These are phyloP conservation scores for Campylorhamphus procurvoides DNA, from an alignment of 2,113 vertebrate species.

Conservation along the genomic window DNA sequence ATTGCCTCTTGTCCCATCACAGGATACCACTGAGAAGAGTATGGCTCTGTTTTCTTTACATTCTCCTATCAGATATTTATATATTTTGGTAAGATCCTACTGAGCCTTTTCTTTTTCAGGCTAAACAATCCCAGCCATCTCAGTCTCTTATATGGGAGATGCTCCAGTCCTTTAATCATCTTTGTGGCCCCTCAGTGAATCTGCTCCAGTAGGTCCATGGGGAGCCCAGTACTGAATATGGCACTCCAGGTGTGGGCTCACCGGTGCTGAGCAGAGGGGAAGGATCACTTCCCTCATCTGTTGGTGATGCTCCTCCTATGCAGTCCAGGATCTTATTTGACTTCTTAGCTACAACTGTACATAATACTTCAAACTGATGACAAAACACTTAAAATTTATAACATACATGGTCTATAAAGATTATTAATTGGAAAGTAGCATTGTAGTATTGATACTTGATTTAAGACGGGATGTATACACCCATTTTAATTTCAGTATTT, in stretches of 20 bases:
- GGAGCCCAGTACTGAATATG: not conserved
- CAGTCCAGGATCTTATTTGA: not conserved
- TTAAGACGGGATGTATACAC: not conserved
- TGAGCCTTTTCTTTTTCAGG: not conserved
- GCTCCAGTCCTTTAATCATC: not conserved
- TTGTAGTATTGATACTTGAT: not conserved
- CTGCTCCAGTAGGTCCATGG: not conserved
- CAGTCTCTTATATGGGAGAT: not conserved
- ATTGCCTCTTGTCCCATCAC: too few relatives aligned
- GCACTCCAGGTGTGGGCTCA: not conserved
- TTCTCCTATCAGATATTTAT: not conserved
- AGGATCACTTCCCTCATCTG: not conserved
- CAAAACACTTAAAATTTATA: not conserved
- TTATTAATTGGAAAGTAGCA: not conserved
- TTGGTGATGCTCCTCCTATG: not conserved
- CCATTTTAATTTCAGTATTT: not conserved
- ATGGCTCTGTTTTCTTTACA: not conserved
- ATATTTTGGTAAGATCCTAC: not conserved
- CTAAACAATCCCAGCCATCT: not conserved
- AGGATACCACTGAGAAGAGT: not conserved
- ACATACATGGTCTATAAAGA: not conserved
- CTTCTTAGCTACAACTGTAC: not conserved
- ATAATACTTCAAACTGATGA: not conserved
- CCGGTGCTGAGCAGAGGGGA: not conserved
- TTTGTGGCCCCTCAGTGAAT: not conserved